phyloP scores from a whole-genome alignment of 2,113 vertebrate species.

The Hyperopisus bebe region DNA sequence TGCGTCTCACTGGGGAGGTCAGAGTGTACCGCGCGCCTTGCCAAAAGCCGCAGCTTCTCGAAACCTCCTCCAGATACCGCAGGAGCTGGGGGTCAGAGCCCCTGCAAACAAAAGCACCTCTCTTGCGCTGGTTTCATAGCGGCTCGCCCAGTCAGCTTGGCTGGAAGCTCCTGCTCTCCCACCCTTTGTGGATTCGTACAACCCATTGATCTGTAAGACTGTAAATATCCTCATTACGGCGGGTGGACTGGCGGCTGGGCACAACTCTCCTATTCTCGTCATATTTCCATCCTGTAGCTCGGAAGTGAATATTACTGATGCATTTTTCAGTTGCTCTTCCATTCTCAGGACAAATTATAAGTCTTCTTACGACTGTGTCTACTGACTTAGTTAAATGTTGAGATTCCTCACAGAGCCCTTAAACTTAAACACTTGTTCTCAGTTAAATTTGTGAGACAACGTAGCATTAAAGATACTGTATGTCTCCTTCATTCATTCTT shows the following conservation, averaged over 20 bases:
- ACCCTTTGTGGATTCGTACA: not conserved
- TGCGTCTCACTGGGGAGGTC: slow-evolving; percentile 6
- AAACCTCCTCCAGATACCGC: not conserved
- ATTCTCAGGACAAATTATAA: not conserved
- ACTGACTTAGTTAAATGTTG: slow-evolving; percentile 36
- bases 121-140: not conserved
- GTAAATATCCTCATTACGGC: not conserved
- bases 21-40: not conserved
- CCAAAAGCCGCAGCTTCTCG: slow-evolving; percentile 15
- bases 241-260: not conserved
- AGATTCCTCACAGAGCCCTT: slow-evolving; percentile 58
- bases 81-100: not conserved
- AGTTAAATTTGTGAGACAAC: slow-evolving; percentile 59
- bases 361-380: slow-evolving; percentile 31
- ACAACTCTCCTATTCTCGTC: not conserved
- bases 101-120: not conserved
- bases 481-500: slow-evolving; percentile 56
- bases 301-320: slow-evolving; percentile 23
- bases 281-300: slow-evolving; percentile 13
- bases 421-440: slow-evolving; percentile 63
- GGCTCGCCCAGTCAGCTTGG: not conserved
- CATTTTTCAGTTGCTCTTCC: not conserved
- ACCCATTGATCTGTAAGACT: not conserved
- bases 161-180: not conserved
- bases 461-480: slow-evolving; percentile 57